Base-by-base conservation (phyloP, 1,140 invertebrate species). In the Bicyclus anynana region DNA sequence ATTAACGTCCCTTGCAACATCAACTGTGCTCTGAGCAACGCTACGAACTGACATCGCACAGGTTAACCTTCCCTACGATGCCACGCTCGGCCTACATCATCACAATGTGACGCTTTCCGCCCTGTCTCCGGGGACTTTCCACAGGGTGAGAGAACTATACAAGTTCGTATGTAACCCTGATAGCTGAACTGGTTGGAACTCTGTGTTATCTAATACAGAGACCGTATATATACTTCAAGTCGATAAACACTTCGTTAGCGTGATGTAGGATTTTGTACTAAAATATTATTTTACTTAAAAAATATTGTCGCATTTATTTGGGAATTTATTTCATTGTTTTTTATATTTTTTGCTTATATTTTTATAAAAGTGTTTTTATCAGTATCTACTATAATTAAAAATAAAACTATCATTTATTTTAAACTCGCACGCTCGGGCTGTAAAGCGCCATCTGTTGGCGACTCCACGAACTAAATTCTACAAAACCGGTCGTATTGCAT, bases 91-190 rank as follows among this genome's bases (percentile, higher is more conserved):
- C 78, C 74, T 60, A 23, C 70, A 77, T 60, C 57, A 20, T 69
- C 55, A 85, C 48, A 59, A 68, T 77, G 74, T 51, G 80, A 60
- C 80, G 80, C 82, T 87, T 79, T 85, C 84, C 80, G 80, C 65
- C 84, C 61, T 77, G 16, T 73, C 84, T 87, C 84, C 84, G 82
- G 84, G 84, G 84, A 87, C 84, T 85, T 85, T 87, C 82, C 84
- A 80, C 84, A 80, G 79, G 84, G 79, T 80, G 65, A 53, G 17
- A 18, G 69, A 87, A 65, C 58, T 73, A 87, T 58, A 17, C 26
- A 71, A 69, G 51, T 55, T 83, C 75, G 83, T 52, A 23, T 61
- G 83, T 86, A 59, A 83, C 77, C 83, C 80, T 79, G 83, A 83
- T 38, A 69, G 74, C 65, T 79, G 78, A 77, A 83, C 78, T 87